A percentile compares a stretch with the other conserved stretches of the same genome.
Evolutionary conservation across 2,888 invertebrate genomes (phyloP).

Genomic region (Nebria salina): DNA sequence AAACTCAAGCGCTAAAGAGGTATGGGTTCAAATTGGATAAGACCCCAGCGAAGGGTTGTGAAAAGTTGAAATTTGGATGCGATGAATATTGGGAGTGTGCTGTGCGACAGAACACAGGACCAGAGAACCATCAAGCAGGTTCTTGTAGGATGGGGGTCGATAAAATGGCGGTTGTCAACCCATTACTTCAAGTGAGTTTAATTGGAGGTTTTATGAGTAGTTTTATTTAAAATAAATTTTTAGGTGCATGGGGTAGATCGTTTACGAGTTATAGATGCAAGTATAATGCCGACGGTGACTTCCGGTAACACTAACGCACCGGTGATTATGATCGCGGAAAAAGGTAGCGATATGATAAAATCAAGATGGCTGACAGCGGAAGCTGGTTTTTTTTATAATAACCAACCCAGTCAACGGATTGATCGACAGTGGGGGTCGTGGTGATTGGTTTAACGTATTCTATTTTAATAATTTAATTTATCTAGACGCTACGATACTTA

Average conservation of each 20-base stretch:
- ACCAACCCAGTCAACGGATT: slow-evolving; percentile 56
- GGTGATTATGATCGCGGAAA: slow-evolving; percentile 74
- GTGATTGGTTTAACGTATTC: slow-evolving; percentile 29
- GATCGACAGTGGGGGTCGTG: slow-evolving; percentile 58
- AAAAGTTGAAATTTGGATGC: slow-evolving; percentile 75
- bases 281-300: slow-evolving; percentile 73
- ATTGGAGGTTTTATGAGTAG: not conserved
- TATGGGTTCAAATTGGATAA: slow-evolving; percentile 81
- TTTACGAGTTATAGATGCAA: slow-evolving; percentile 75
- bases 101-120: slow-evolving; percentile 67
- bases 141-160: slow-evolving; percentile 73
- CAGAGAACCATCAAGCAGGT: slow-evolving; percentile 74
- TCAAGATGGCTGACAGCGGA: slow-evolving; percentile 66
- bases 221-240: slow-evolving; percentile 6
- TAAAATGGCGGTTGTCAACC: slow-evolving; percentile 68
- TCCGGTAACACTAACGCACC: slow-evolving; percentile 78
- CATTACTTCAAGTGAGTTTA: slow-evolving; percentile 56
- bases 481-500: not conserved
- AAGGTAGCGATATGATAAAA: slow-evolving; percentile 74
- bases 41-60: slow-evolving; percentile 79
- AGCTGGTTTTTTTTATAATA: slow-evolving; percentile 59
- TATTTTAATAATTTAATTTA: not conserved
- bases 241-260: slow-evolving; percentile 73
- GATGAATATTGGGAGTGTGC: slow-evolving; percentile 73
- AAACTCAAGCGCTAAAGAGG: slow-evolving; percentile 71